Evolutionary conservation across 2,888 invertebrate genomes (phyloP), one percentile per base, ranked within the genome.

Genomic region (Caenorhabditis becei): DNA sequence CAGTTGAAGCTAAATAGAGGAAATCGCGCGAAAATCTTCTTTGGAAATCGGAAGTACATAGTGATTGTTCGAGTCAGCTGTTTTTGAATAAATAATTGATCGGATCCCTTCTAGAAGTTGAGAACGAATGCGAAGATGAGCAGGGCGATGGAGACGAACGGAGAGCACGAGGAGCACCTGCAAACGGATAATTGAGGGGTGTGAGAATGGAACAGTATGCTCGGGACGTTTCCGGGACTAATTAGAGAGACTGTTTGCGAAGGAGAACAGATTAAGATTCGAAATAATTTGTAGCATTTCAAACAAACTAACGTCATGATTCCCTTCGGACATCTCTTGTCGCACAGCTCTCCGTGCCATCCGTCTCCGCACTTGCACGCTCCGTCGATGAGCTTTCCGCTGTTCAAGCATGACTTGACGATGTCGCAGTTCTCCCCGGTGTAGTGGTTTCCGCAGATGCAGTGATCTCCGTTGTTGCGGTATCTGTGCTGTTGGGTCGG

Each of bases 311-410:
- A 89, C 89, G 90, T 89, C 10, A 82, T 20, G 49, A 84, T 83
- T 56, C 86, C 87, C 24, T 82, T 83, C 24, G 82, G 86, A 65
- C 90, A 90, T 61, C 86, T 87, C 24, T 78, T 79, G 37, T 88
- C 87, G 81, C 90, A 90, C 8, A 88, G 47, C 61, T 89, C 89
- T 41, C 90, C 90, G 65, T 87, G 86, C 72, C 75, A 89, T 24
- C 88, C 86, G 51, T 89, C 89, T 2, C 78, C 72, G 77, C 90
- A 90, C 37, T 83, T 65, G 80, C 90, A 90, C 23, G 28, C 70
- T 77, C 87, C 88, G 28, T 82, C 77, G 59, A 74, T 66, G 49
- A 90, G 78, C 53, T 86, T 79, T 24, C 87, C 90, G 54, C 86
- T 80, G 77, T 89, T 87, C 82, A 87, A 81, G 51, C 86, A 85